Base-by-base conservation (phyloP, 2,113 vertebrate species). In the Daphoenositta chrysoptera region DNA sequence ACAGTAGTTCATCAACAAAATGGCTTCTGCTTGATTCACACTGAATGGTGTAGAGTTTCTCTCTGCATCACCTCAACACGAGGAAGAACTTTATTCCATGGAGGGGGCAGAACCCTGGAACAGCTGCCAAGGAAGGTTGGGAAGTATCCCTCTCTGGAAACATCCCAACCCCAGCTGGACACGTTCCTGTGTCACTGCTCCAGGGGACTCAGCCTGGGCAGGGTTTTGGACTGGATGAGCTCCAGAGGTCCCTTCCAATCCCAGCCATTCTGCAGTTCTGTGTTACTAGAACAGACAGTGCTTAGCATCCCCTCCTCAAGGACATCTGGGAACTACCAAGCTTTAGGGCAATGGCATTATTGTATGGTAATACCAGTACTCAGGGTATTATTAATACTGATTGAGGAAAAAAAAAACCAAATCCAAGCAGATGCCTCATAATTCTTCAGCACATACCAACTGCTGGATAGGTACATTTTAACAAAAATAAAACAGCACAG, bases 221-320 rank as follows among this genome's bases (percentile, higher is more conserved):
- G 15, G 15, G 30, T 9, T 0, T 30, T 50, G 50, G 14, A 2
- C 15, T 39, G 39, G 23, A 1, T 18, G 17, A 17, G 26, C 2
- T 47, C 7, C 60, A n/a, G 39, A 21, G 60, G 10, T 21, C 16
- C 13, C 33, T 60, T 58, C 45, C 28, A 57, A 5, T 33, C 20
- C 16, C 21, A 17, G 0, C 3, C 23, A 4, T 66, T 7, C 39
- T 30, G 19, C 51, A 27, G 4, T 40, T 47, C 50, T 48, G 42
- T 21, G 4, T 20, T 40, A 20, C 40, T 7, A 42, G 22, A 58
- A 44, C 11, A 68, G 48, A 31, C 9, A 51, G 6, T 17, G 15
- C 45, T 58, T 22, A 22, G 37, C 44, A 31, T 58, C 31, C 33
- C 17, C 9, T 17, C 9, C 37, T 60, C 63, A 15, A 18, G 31